Conservation (phyloP, 2,888 invertebrate species). For the Vesta saturnalis region DNA sequence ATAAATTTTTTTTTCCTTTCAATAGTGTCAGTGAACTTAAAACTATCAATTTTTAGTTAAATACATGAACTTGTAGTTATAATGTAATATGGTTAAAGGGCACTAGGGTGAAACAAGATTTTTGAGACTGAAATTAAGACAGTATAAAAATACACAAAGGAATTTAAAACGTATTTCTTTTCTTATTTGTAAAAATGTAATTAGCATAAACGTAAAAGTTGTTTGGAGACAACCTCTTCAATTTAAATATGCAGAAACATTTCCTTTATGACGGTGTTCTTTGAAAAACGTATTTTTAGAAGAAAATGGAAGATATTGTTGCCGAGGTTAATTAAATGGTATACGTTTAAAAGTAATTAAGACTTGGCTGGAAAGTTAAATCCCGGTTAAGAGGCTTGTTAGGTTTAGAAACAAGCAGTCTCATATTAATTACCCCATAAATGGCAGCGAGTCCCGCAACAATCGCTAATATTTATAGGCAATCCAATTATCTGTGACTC, state of each 20-base stretch:
- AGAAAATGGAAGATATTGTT: constrained; percentile 14
- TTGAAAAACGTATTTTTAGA: neutral
- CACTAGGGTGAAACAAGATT: neutral
- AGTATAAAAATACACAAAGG: constrained; percentile 1
- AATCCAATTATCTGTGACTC: constrained; percentile 48
- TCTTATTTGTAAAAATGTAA: constrained; percentile 10
- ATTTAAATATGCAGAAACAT: neutral
- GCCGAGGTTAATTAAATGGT: constrained; percentile 17
- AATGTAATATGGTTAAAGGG: neutral
- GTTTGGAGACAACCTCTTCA: constrained; percentile 4
- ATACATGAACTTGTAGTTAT: neutral
- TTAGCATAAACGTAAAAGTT: constrained; percentile 8
- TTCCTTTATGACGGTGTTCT: neutral
- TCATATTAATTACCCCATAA: constrained; percentile 52
- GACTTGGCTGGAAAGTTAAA: constrained; percentile 13
- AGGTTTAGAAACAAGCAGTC: constrained; percentile 28
- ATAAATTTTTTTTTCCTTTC: neutral
- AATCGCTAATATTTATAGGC: constrained; percentile 50
- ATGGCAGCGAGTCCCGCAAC: constrained; percentile 45
- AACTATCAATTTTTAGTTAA: neutral
- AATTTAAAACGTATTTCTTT: neutral
- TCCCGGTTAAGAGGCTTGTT: constrained; percentile 19
- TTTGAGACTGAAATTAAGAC: too few species aligned
- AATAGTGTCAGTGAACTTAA: neutral
- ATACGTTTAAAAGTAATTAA: constrained; percentile 22